Conservation (phyloP, 1,140 invertebrate genomes). For the Idris sp. region DNA sequence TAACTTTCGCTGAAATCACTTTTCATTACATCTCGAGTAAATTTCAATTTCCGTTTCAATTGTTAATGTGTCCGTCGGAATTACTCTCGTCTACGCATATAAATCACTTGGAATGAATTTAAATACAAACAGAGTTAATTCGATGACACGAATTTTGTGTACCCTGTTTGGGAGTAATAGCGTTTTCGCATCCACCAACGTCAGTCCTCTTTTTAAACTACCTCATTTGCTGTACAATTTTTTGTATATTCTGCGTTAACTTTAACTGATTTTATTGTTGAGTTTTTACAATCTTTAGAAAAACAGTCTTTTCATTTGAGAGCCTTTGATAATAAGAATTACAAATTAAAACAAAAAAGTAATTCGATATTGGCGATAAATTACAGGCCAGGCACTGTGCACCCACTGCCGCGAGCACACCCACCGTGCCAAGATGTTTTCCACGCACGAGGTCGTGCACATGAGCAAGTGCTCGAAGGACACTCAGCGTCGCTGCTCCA, state of each 20-base stretch:
- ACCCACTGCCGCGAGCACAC: constrained; percentile 84
- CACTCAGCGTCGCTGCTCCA: constrained; percentile 82
- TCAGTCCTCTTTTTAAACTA: constrained; percentile 5
- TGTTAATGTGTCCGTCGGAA: constrained; percentile 4
- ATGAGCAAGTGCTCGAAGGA: constrained; percentile 85
- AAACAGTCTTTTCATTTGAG: too few relatives aligned
- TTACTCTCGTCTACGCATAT: constrained; percentile 1
- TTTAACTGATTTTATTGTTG: too few relatives aligned
- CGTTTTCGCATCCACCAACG: constrained; percentile 3
- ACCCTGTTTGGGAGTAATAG: constrained; percentile 8
- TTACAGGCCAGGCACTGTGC: constrained; percentile 84
- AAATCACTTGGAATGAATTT: constrained; percentile 27
- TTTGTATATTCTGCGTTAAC: constrained; percentile 5
- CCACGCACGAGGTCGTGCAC: constrained; percentile 84
- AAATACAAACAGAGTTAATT: constrained; percentile 30
- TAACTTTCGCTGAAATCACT: too few relatives aligned
- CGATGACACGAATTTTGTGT: constrained; percentile 9
- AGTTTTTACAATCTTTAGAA: too few relatives aligned
- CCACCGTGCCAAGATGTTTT: constrained; percentile 86
- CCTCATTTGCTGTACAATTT: neutral
- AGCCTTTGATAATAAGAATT: too few relatives aligned
- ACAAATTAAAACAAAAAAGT: too few relatives aligned
- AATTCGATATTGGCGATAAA: too few relatives aligned
- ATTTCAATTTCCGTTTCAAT: constrained; percentile 2
- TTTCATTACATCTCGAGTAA: too few relatives aligned